phyloP scores from a whole-genome alignment of 1,140 invertebrate species.

The Metaphire vulgaris region DNA sequence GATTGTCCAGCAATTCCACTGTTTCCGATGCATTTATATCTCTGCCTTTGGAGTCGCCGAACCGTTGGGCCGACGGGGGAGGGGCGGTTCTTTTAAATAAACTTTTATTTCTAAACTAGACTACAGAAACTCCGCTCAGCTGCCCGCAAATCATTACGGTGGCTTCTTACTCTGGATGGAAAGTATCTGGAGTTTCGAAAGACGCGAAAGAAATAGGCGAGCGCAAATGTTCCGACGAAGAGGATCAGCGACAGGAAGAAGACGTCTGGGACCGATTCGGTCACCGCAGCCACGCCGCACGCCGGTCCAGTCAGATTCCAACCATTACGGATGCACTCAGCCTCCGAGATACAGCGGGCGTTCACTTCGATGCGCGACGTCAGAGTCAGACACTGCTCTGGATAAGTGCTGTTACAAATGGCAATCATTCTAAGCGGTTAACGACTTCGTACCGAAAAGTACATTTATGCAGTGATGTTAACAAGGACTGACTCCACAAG shows the following conservation, averaged over 20 bases:
- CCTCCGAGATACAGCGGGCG: slow-evolving; percentile 37
- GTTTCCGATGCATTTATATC: too few species aligned
- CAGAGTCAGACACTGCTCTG: slow-evolving; percentile 7
- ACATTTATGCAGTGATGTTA: too few species aligned
- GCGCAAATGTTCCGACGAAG: slow-evolving; percentile 46
- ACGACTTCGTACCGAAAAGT: too few species aligned
- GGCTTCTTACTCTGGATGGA: slow-evolving; percentile 25
- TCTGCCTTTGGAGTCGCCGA: too few species aligned
- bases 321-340: slow-evolving; percentile 23
- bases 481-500: too few species aligned
- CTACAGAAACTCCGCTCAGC: too few species aligned
- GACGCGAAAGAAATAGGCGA: slow-evolving; percentile 39
- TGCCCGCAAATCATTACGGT: too few species aligned
- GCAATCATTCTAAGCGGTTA: too few species aligned
- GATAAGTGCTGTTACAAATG: not conserved
- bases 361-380: slow-evolving; percentile 26
- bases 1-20: too few species aligned
- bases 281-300: slow-evolving; percentile 28
- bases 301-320: slow-evolving; percentile 28
- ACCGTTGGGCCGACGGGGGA: too few species aligned
- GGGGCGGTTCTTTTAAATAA: too few species aligned
- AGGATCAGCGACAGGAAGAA: slow-evolving; percentile 50
- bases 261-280: slow-evolving; percentile 36
- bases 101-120: too few species aligned
- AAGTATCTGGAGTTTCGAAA: slow-evolving; percentile 24